These are phyloP conservation scores for Lamellibrachia satsuma DNA, from an alignment of 2,888 invertebrate genomes.

Conservation along the genomic window DNA sequence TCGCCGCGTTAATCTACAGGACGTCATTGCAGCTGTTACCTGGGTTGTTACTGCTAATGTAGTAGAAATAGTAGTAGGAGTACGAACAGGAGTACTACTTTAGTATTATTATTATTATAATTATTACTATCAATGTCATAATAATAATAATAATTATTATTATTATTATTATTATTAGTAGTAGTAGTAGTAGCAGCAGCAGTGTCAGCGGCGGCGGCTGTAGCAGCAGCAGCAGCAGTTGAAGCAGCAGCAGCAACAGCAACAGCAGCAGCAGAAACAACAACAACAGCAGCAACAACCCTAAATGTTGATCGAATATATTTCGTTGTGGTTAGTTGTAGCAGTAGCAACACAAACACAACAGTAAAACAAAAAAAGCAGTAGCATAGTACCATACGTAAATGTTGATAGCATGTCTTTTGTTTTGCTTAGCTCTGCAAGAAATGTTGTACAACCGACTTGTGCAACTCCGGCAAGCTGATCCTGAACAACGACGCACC, in stretches of 20 bases:
- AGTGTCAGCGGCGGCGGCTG: no score
- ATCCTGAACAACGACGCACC: background rate
- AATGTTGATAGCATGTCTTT: background rate
- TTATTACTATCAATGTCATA: no score
- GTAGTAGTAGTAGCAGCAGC: no score
- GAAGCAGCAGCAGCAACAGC: background rate
- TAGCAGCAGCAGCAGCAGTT: no score
- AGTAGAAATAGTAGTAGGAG: background rate
- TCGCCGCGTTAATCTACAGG: no score
- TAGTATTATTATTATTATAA: no score
- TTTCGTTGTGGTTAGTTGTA: background rate
- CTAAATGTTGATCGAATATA: background rate
- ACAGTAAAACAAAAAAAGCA: background rate
- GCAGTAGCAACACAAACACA: background rate
- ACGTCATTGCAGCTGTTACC: no score
- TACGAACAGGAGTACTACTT: background rate
- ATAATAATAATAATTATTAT: no score
- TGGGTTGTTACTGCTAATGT: no score
- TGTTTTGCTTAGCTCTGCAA: background rate
- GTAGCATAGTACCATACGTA: background rate
- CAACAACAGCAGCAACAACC: no score
- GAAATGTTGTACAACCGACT: background rate
- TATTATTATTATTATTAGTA: no score
- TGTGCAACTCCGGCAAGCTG: slow-evolving; percentile 6
- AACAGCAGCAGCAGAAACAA: background rate